A percentile compares a stretch with the other conserved stretches of the same genome.
Conservation (phyloP, 2,113 vertebrate species). For the Lycaon pictus region DNA sequence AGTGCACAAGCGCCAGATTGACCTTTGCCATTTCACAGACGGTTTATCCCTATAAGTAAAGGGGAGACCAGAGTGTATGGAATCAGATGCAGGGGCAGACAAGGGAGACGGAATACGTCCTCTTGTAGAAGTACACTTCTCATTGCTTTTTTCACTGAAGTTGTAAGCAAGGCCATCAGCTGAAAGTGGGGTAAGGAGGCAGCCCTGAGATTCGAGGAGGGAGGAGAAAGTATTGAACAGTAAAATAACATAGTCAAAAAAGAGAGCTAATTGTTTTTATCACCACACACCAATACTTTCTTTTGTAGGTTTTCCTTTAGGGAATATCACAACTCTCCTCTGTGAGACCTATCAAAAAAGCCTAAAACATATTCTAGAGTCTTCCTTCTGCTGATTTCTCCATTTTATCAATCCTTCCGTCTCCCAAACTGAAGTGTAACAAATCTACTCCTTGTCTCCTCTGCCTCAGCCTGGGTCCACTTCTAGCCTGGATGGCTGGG, state of each 20-base stretch:
- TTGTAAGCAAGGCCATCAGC: background rate
- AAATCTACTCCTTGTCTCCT: background rate
- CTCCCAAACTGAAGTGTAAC: background rate
- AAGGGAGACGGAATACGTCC: accelerated
- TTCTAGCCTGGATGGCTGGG: background rate
- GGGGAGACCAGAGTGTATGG: background rate
- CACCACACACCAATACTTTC: background rate
- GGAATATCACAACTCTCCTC: background rate
- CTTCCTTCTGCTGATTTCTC: background rate
- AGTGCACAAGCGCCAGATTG: background rate
- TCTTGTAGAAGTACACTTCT: background rate
- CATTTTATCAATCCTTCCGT: background rate
- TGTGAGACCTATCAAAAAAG: background rate
- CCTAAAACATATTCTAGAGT: background rate
- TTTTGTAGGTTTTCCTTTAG: background rate
- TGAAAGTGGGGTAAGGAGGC: no score
- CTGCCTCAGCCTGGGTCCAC: background rate
- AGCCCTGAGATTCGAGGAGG: background rate
- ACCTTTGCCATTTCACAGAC: background rate
- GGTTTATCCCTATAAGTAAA: background rate
- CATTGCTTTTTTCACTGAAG: background rate
- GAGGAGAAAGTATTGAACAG: background rate
- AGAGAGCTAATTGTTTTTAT: background rate
- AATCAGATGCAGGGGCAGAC: background rate
- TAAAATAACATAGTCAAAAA: background rate